Base-by-base conservation (phyloP, 2,797 vertebrate species). In the Salmo trutta region DNA sequence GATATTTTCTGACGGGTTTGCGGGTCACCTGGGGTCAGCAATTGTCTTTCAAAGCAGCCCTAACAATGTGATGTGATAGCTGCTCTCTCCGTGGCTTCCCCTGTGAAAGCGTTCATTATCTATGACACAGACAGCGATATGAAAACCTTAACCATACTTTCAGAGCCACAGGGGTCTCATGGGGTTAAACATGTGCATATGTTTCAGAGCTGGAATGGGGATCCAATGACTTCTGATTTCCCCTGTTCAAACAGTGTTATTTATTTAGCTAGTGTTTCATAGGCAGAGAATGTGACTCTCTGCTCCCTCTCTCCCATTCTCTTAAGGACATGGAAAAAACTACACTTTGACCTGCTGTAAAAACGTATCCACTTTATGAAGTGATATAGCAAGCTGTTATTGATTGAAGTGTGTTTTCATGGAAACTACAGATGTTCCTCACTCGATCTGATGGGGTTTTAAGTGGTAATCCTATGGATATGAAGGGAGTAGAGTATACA, bases 41-140 rank as follows among this genome's bases (percentile, higher is more conserved):
- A 84, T 84, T 83, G 78, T 75, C 59, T 64, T 73, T 12, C n/a
- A 69, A 41, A 69, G 21, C 76, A 71, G 70, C 83, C 87, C 88
- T 87, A 89, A 90, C 86, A 83, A 90, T 83, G 88, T 78, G 75
- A 72, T 81, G 78, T 79, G 83, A 81, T 69, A 75, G 77, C 79
- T 15, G 7, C 75, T 33, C 54, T 31, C 5, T 21, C 62, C 41
- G 62, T 75, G 69, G 56, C 82, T 79, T 83, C 77, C 76, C 85
- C 79, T 27, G 66, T 14, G 0, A 82, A 78, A 75, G 70, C 71
- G 79, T 85, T 89, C 85, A 88, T 90, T 91, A 91, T 85, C 84
- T 29, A 65, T 21, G 5, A 31, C 81, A 65, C 77, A 3, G 71
- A 82, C 59, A 71, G 62, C 80, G 52, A 52, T 47, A 73, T 65